Evolutionary conservation across 2,888 invertebrate genomes (phyloP).

Genomic region (Myopa tessellatipennis): DNA sequence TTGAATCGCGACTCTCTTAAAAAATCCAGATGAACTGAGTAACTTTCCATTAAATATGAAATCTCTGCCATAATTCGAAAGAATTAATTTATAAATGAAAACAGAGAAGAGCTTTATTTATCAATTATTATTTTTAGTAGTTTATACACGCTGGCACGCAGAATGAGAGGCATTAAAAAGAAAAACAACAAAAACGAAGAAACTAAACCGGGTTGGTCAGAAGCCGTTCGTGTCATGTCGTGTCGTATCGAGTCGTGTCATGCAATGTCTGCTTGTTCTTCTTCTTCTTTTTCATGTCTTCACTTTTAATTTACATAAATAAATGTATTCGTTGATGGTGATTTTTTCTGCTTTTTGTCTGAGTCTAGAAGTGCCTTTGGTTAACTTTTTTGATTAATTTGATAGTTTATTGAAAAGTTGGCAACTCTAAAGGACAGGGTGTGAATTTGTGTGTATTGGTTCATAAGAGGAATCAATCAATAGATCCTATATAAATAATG

Average conservation of each 20-base stretch:
- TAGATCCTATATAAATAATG: too few species aligned
- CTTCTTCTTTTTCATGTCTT: background rate
- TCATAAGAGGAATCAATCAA: too few species aligned
- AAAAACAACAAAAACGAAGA: background rate
- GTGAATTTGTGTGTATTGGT: too few species aligned
- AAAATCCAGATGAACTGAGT: too few species aligned
- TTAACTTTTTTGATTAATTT: background rate
- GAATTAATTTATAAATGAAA: background rate
- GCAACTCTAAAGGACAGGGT: too few species aligned
- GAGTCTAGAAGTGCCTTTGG: background rate
- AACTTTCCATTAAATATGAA: background rate
- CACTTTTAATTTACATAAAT: background rate
- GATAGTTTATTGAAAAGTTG: too few species aligned
- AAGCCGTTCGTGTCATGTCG: conserved; percentile 14
- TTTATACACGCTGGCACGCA: background rate
- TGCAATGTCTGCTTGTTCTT: conserved; percentile 9
- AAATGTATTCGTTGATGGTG: too few species aligned
- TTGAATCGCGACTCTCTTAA: too few species aligned
- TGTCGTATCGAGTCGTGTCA: conserved; percentile 12
- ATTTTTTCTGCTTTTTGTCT: too few species aligned
- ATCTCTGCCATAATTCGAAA: background rate
- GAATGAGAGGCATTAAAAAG: background rate
- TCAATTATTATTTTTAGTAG: background rate
- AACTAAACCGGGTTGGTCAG: conserved; percentile 29
- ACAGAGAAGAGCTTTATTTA: background rate